Base-by-base conservation (phyloP, 2,888 invertebrate species). In the Vannuccia rotundouncinata region DNA sequence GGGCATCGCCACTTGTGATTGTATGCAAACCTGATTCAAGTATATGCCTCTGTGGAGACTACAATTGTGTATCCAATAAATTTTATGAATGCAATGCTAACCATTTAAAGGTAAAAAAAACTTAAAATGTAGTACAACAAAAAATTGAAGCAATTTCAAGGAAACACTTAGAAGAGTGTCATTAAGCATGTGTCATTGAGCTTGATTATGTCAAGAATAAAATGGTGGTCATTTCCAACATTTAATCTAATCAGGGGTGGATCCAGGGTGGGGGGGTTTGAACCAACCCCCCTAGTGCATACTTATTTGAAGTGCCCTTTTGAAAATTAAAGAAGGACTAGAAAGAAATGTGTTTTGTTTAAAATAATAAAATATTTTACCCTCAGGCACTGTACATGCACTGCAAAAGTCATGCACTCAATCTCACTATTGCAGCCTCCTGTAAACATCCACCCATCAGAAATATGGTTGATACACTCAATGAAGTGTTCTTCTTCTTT, bases 1-100 rank as follows among this genome's bases (percentile, higher is more conserved):
- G 77, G 77, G 77, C 77, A 73, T 77, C 77, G 59, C 77, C 77
- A 1, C 31, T 77, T 5, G 77, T 77, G 2, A 73, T 77, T 1
- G 77, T 77, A 27, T 31, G 77, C 59, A 77, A 77, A 30, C 27
- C 77, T 1, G 77, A 77, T 73, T 27, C 29, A 1, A 73, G 30
- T 30, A 31, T 77, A 1, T 1, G 31, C 27, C 28, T 77, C 59
- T 77, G 77, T 30, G 31, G 25, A 1, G 77, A 77, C 59, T 45
- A 77, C 59, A 77, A 77, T n/a, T n/a, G n/a, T n/a, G n/a, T n/a
- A n/a, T n/a, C n/a, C n/a, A n/a, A n/a, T n/a, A n/a, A n/a, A n/a
- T n/a, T n/a, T n/a, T n/a, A n/a, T n/a, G n/a, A n/a, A n/a, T n/a
- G n/a, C n/a, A n/a, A n/a, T n/a, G n/a, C n/a, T n/a, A n/a, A n/a